Conservation (phyloP, 2,113 vertebrate genomes). For the Saguinus midas region DNA sequence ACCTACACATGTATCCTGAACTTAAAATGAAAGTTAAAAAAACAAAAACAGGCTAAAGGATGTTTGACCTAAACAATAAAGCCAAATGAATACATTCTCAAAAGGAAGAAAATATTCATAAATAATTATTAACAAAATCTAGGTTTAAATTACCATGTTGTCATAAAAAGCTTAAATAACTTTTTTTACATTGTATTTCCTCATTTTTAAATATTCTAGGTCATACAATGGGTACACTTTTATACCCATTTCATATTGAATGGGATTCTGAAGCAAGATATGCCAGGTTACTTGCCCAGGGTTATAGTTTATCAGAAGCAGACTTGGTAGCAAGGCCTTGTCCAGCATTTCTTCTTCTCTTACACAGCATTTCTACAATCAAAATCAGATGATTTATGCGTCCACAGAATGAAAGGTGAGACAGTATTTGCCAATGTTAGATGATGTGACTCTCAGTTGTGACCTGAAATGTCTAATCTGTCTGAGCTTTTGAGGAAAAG, state of each 20-base stretch:
- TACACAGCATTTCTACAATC: not conserved
- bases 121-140: not conserved
- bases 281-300: not conserved
- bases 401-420: not conserved
- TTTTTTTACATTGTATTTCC: not conserved
- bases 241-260: not conserved
- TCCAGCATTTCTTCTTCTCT: not conserved
- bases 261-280: not conserved
- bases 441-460: not conserved
- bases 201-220: constrained; percentile 2
- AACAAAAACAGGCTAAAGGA: not conserved
- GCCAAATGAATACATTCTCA: not conserved
- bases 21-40: no score
- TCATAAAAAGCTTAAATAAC: not conserved
- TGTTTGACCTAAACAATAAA: not conserved
- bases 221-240: not conserved
- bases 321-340: not conserved
- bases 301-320: not conserved
- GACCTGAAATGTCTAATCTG: not conserved
- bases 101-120: not conserved
- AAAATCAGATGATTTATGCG: not conserved
- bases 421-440: not conserved
- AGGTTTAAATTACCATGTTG: not conserved
- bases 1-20: no score
- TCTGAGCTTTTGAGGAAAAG: not conserved